A percentile compares a stretch with the other conserved stretches of the same genome.
phyloP scores from a whole-genome alignment of 2,113 vertebrate genomes.

The Orcinus orca region DNA sequence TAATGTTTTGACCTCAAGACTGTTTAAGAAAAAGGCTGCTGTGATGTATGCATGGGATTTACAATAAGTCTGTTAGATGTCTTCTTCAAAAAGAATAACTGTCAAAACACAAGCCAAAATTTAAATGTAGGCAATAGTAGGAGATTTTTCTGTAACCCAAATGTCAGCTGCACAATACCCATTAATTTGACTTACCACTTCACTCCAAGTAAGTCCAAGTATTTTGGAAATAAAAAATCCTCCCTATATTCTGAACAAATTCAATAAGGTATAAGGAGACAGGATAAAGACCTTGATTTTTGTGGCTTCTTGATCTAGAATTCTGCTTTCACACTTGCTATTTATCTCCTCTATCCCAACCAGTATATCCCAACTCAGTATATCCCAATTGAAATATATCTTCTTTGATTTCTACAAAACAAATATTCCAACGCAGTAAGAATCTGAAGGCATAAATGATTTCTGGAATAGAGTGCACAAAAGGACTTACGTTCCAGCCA shows the following conservation, averaged over 20 bases:
- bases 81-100: neutral
- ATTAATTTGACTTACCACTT: neutral
- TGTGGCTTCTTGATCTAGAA: neutral
- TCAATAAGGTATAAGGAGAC: neutral
- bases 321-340: neutral
- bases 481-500: neutral
- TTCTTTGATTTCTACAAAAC: neutral
- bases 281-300: neutral
- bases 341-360: neutral
- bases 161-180: neutral
- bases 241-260: neutral
- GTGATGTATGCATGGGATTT: neutral
- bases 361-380: neutral
- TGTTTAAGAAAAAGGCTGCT: neutral
- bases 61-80: neutral
- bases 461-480: neutral
- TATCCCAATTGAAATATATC: neutral
- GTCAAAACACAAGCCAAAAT: constrained; percentile 28
- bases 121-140: neutral
- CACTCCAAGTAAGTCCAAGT: neutral
- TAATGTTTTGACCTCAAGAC: neutral
- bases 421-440: neutral
- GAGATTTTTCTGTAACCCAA: neutral
- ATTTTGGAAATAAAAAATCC: neutral
- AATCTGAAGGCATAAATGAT: neutral